These are phyloP conservation scores for Leuciscus idus DNA, from an alignment of 2,113 vertebrate species.

Conservation along the genomic window DNA sequence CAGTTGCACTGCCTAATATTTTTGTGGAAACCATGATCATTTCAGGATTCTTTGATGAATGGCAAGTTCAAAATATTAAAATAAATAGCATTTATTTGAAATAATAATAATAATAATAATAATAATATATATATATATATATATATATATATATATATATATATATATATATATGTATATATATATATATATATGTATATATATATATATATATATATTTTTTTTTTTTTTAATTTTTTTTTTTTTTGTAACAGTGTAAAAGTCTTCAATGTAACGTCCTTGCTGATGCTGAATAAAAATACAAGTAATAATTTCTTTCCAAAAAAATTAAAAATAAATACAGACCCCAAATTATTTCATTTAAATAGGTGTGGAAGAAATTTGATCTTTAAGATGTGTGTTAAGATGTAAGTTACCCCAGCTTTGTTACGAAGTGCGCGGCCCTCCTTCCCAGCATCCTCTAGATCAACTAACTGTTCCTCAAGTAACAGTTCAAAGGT, in stretches of 20 bases:
- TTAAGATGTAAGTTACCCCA: conserved; percentile 70
- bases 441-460: conserved; percentile 72
- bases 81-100: too few species aligned
- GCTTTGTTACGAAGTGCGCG: conserved; percentile 82
- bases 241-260: background rate
- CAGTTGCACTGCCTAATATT: background rate
- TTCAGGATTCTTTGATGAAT: background rate
- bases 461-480: conserved; percentile 74
- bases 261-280: background rate
- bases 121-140: too few species aligned
- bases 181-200: too few species aligned
- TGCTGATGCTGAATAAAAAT: too few species aligned
- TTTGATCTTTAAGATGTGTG: too few species aligned
- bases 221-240: too few species aligned
- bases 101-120: too few species aligned
- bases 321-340: too few species aligned
- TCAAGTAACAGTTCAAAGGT: conserved; percentile 81
- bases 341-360: conserved; percentile 11
- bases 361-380: background rate
- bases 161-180: background rate
- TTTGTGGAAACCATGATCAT: background rate
- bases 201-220: background rate
- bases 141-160: background rate
- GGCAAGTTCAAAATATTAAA: background rate
- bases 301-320: background rate